Conservation (phyloP, 2,113 vertebrate species). For the Gobius niger region DNA sequence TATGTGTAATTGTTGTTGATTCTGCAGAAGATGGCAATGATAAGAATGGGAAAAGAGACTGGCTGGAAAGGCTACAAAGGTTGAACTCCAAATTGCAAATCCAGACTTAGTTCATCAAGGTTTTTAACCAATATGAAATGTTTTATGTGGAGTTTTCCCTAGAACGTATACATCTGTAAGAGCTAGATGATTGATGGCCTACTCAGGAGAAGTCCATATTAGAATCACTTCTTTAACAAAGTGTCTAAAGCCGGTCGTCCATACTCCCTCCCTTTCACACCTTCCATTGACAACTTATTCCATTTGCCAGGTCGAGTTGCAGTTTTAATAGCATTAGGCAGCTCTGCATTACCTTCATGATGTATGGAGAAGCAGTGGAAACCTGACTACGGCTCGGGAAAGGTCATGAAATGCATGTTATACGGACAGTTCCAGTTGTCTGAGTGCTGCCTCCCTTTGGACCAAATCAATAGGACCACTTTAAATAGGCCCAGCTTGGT, state of each 20-base stretch:
- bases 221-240: slow-evolving; percentile 18
- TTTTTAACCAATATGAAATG: neutral
- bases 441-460: slow-evolving; percentile 42
- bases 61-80: no score
- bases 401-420: slow-evolving; percentile 69
- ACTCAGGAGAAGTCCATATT: neutral
- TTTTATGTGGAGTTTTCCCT: neutral
- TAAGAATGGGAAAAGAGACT: no score
- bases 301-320: slow-evolving; percentile 60
- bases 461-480: slow-evolving; percentile 62
- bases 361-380: slow-evolving; percentile 58
- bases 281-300: slow-evolving; percentile 46
- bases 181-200: slow-evolving; percentile 13
- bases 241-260: neutral
- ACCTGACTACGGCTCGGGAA: slow-evolving; percentile 66
- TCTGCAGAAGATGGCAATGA: no score
- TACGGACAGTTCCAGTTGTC: slow-evolving; percentile 51
- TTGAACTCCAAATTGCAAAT: no score
- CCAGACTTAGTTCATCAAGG: no score
- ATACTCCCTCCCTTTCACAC: slow-evolving; percentile 47
- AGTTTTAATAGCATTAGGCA: slow-evolving; percentile 59
- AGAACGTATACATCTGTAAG: neutral
- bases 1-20: no score
- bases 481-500: slow-evolving; percentile 66
- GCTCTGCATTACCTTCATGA: slow-evolving; percentile 59